phyloP scores from a whole-genome alignment of 1,140 invertebrate genomes.

The Solenopsis fugax region DNA sequence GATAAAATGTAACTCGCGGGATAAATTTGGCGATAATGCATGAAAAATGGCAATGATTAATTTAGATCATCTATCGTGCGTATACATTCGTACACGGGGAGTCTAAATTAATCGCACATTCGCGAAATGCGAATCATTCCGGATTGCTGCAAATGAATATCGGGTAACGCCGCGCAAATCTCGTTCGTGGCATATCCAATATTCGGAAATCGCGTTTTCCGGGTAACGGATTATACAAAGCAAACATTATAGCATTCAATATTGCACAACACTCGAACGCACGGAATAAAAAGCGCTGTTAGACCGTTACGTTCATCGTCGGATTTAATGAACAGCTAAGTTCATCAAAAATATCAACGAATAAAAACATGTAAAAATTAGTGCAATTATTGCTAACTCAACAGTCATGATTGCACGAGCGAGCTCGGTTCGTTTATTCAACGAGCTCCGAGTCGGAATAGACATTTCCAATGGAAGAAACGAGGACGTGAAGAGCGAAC shows the following conservation, averaged over 20 bases:
- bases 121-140: slow-evolving; percentile 62
- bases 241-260: slow-evolving; percentile 62
- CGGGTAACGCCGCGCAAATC: slow-evolving; percentile 53
- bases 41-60: slow-evolving; percentile 50
- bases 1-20: slow-evolving; percentile 17
- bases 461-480: slow-evolving; percentile 3
- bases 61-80: slow-evolving; percentile 39
- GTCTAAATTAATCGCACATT: slow-evolving; percentile 54
- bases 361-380: slow-evolving; percentile 5
- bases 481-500: slow-evolving; percentile 12
- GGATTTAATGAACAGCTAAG: slow-evolving; percentile 14
- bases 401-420: not conserved
- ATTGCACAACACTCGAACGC: slow-evolving; percentile 19
- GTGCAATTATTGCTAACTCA: slow-evolving; percentile 10
- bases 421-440: slow-evolving; percentile 23
- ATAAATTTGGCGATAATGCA: not conserved
- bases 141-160: slow-evolving; percentile 66
- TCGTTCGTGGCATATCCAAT: slow-evolving; percentile 60
- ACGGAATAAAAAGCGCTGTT: slow-evolving; percentile 41
- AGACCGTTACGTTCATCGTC: slow-evolving; percentile 4
- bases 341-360: slow-evolving; percentile 6
- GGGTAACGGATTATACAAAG: slow-evolving; percentile 57
- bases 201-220: slow-evolving; percentile 61
- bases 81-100: slow-evolving; percentile 15
- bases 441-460: not conserved